phyloP scores from a whole-genome alignment of 2,113 vertebrate species.

The Sciurus niger region DNA sequence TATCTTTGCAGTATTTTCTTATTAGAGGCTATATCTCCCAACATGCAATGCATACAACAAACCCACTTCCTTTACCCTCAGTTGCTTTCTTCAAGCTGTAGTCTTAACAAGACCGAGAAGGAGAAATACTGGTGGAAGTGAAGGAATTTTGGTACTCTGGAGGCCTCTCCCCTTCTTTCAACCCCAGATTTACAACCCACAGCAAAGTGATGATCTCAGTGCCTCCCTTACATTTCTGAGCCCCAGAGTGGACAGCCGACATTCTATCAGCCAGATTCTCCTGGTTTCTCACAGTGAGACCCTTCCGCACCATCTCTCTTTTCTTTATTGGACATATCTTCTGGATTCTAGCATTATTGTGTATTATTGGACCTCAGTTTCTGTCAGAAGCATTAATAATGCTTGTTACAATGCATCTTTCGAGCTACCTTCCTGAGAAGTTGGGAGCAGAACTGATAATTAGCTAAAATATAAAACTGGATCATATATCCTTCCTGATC shows the following conservation, averaged over 20 bases:
- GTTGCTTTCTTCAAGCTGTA: background rate
- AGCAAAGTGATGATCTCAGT: background rate
- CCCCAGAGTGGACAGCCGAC: background rate
- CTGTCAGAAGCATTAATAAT: background rate
- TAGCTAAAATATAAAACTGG: background rate
- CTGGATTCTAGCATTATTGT: background rate
- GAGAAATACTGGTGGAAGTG: background rate
- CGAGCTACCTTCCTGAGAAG: background rate
- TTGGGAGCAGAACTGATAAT: background rate
- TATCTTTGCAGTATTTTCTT: background rate
- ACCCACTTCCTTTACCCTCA: background rate
- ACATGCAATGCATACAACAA: background rate
- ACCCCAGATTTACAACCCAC: background rate
- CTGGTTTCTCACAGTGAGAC: background rate
- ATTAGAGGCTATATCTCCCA: background rate
- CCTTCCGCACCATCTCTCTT: background rate
- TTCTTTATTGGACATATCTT: background rate
- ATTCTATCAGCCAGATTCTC: background rate
- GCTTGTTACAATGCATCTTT: background rate
- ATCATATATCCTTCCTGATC: background rate
- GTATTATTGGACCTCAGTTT: background rate
- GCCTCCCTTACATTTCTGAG: background rate
- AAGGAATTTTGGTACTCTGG: background rate
- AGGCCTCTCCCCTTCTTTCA: rapidly evolving
- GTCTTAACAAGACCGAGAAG: background rate